Base-by-base conservation (phyloP, 1,140 invertebrate genomes). In the Mesaphorura yosii region DNA sequence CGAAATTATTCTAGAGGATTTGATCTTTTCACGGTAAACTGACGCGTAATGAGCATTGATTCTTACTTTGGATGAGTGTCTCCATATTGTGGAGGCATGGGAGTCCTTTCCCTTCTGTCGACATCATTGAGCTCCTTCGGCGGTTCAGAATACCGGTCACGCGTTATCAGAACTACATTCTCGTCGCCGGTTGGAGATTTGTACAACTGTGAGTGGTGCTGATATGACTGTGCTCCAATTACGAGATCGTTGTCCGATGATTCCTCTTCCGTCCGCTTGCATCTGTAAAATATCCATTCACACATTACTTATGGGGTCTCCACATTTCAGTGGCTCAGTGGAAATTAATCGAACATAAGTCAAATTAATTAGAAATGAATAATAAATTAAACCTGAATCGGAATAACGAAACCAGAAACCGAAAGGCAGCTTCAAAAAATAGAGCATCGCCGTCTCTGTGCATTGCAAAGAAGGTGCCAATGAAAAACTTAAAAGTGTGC, bases 21-120 rank as follows among this genome's bases (percentile, higher is more conserved):
- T 3, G 15, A 14, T n/a, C n/a, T 31, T 15, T 12, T 26, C 37
- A 4, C 23, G 17, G 3, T 48, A 5, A 14, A 29, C 19, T 10
- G 10, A 10, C 10, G 23, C 17, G 3, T 37, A 23, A 26, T 44
- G 29, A 23, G n/a, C 19, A 5, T 20, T 50, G 4, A 28, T 19
- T 31, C 50, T 48, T 55, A 62, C 60, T 62, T 62, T 17, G 57
- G 57, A 54, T 62, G 60, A 26, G 55, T 62, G 53, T 58, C 59
- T 37, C 50, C 54, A 42, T 62, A 62, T 46, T 58, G 54, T 7
- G 60, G 60, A 6, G 60, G 60, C 7, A 59, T 25, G 12, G 60
- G 60, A 2, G 60, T 62, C 5, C 23, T 31, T 19, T n/a, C 40
- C 17, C 40, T n/a, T 42, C 40, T n/a, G 6, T 42, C n/a, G 17